A percentile compares a stretch with the other conserved stretches of the same genome.
Conservation (phyloP, 2,113 vertebrate species). For the Oplegnathus fasciatus region DNA sequence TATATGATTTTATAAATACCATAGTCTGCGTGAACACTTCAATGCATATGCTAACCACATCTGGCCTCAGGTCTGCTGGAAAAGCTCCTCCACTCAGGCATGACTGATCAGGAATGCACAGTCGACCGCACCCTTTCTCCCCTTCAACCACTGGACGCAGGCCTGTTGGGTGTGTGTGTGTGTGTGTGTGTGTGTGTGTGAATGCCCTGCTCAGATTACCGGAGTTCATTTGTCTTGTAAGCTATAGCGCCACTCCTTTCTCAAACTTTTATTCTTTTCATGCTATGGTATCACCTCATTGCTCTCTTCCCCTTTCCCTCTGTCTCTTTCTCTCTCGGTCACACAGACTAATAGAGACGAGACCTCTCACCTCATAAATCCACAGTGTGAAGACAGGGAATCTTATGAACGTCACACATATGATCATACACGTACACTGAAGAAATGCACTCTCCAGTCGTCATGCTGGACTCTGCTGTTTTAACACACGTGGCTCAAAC, state of each 20-base stretch:
- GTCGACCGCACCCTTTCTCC: slow-evolving; percentile 77
- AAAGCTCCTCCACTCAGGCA: slow-evolving; percentile 64
- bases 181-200: slow-evolving; percentile 42
- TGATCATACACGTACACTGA: background rate
- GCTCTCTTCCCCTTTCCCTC: background rate
- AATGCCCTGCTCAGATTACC: slow-evolving; percentile 75
- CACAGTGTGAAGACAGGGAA: background rate
- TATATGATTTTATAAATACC: slow-evolving; percentile 23
- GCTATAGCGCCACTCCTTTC: slow-evolving; percentile 66
- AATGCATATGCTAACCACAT: slow-evolving; percentile 62
- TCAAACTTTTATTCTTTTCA: slow-evolving; percentile 57
- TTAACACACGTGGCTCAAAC: slow-evolving; percentile 54
- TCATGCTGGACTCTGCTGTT: slow-evolving; percentile 28
- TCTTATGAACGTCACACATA: background rate
- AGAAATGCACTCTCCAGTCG: background rate
- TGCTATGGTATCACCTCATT: slow-evolving; percentile 11
- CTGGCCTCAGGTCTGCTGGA: slow-evolving; percentile 69
- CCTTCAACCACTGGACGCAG: slow-evolving; percentile 70
- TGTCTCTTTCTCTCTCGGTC: background rate
- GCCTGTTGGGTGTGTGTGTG: slow-evolving; percentile 59
- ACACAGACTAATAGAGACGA: slow-evolving; percentile 6
- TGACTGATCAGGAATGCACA: slow-evolving; percentile 80
- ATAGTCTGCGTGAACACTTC: slow-evolving; percentile 31
- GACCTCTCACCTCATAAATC: slow-evolving; percentile 42
- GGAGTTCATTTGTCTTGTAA: slow-evolving; percentile 63